These are phyloP conservation scores for Acrocyrtus sp. DNA, from an alignment of 2,888 invertebrate genomes.

Conservation along the genomic window DNA sequence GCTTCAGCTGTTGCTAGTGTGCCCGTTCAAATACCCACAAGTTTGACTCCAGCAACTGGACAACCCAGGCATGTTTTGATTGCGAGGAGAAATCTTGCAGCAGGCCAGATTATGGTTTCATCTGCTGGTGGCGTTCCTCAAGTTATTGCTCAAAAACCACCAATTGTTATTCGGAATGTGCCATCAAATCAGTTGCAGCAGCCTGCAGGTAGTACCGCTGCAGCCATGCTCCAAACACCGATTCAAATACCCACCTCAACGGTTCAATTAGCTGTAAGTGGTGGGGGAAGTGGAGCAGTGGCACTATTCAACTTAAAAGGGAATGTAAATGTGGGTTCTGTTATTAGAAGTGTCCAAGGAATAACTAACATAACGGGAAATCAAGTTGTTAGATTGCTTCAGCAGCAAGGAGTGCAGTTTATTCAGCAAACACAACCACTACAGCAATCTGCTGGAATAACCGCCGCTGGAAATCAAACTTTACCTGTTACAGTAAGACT, in stretches of 20 bases:
- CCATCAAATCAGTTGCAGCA: slow-evolving; percentile 49
- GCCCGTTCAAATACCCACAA: slow-evolving; percentile 21
- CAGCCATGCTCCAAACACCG: slow-evolving; percentile 35
- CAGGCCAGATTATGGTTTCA: slow-evolving; percentile 27
- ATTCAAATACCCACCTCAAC: slow-evolving; percentile 50
- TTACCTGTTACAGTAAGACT: slow-evolving; percentile 57
- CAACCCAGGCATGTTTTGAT: slow-evolving; percentile 58
- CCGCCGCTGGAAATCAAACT: slow-evolving; percentile 33
- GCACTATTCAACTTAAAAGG: slow-evolving; percentile 53
- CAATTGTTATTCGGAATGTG: slow-evolving; percentile 58
- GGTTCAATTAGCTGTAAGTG: slow-evolving; percentile 47
- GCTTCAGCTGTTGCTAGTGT: slow-evolving; percentile 11
- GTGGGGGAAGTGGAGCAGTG: slow-evolving; percentile 30
- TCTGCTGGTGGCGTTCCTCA: slow-evolving; percentile 31
- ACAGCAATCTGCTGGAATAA: slow-evolving; percentile 22
- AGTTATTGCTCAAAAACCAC: slow-evolving; percentile 52
- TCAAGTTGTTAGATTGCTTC: slow-evolving; percentile 58
- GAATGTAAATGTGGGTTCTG: slow-evolving; percentile 1
- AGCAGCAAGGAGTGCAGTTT: slow-evolving; percentile 56
- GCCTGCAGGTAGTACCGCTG: slow-evolving; percentile 3
- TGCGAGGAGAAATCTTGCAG: slow-evolving; percentile 53
- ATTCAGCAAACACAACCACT: slow-evolving; percentile 48
- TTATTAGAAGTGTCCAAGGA: slow-evolving; percentile 34
- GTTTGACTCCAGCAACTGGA: slow-evolving; percentile 18
- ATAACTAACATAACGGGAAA: slow-evolving; percentile 38